Evolutionary conservation across 37 sponge, comb jelly and placozoan genomes (phyloP), one percentile per base, ranked within the genome.

Genomic region (Aplysina aerophoba): DNA sequence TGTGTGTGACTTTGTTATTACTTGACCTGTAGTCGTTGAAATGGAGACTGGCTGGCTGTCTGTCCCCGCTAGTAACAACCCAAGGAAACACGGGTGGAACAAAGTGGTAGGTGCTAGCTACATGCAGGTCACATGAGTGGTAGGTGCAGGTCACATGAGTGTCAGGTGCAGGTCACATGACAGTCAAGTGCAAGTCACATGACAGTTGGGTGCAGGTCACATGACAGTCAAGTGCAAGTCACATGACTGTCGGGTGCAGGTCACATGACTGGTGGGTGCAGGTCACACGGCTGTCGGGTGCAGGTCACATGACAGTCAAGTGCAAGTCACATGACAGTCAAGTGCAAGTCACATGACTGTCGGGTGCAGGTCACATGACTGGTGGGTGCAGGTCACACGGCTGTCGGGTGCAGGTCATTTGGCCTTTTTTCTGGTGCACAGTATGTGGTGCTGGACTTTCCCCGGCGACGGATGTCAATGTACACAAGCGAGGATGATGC

Each of bases 81-180:
- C 90, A 0, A 55, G 92, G 20, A 95, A 92, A 79, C 73, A 92
- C 5, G 95, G 92, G 21, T 94, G 94, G 95, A 89, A 81, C 39
- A 84, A 95, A 44, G 90, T 91, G 88, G 94, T 94, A 85, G 33
- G 91, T 85, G 31, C 4, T 24, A 44, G 8, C 50, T 44, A n/a
- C n/a, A n/a, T n/a, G 50, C 3, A 44, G 50, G 50, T 44, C 50
- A 44, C 50, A 44, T 44, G 50, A 44, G 6, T 8, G 8, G n/a
- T n/a, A n/a, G n/a, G n/a, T n/a, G n/a, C n/a, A n/a, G n/a, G n/a
- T n/a, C n/a, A n/a, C n/a, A n/a, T n/a, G n/a, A n/a, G n/a, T 11
- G 50, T 44, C 50, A 44, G 50, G 50, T 44, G 50, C 50, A 44
- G 50, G 50, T 44, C 58, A 82, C 83, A 60, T 55, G 37, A 15